Evolutionary conservation across 2,888 invertebrate species (phyloP).

Genomic region (Thecocarcelia acutangulata): DNA sequence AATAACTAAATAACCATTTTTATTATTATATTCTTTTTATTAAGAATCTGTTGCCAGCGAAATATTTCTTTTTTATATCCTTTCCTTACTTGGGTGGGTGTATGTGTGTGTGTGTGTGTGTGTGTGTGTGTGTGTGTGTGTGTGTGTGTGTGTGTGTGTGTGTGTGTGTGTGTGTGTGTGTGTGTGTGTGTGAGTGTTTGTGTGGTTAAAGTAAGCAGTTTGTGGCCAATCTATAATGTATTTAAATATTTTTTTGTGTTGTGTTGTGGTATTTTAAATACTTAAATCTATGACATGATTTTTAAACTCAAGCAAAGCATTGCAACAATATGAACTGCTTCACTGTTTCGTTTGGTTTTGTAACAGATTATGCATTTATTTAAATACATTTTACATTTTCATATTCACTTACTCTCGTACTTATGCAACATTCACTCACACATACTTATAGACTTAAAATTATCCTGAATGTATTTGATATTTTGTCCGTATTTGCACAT

Average conservation of each 20-base stretch:
- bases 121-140: conserved; percentile 14
- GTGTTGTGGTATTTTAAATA: conserved; percentile 51
- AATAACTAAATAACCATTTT: conserved; percentile 50
- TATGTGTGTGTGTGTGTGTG: conserved; percentile 9
- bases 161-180: conserved; percentile 17
- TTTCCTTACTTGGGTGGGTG: conserved; percentile 1
- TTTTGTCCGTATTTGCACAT: background rate
- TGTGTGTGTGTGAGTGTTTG: background rate
- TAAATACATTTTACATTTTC: conserved; percentile 51
- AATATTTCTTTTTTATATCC: conserved; percentile 17
- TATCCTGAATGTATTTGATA: conserved; percentile 3
- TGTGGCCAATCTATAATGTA: conserved; percentile 61
- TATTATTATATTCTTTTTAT: conserved; percentile 11
- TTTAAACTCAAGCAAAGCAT: conserved; percentile 46
- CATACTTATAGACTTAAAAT: background rate
- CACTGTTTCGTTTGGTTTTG: conserved; percentile 10
- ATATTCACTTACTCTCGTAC: conserved; percentile 44
- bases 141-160: conserved; percentile 15
- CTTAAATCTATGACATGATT: conserved; percentile 58
- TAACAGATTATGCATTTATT: conserved; percentile 26
- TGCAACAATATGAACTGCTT: background rate
- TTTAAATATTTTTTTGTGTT: conserved; percentile 11
- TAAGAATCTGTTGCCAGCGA: conserved; percentile 51
- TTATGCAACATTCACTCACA: background rate
- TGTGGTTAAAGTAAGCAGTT: conserved; percentile 34